Evolutionary conservation across 2,797 vertebrate genomes (phyloP).

Genomic region (Leontocebus nigricollis): DNA sequence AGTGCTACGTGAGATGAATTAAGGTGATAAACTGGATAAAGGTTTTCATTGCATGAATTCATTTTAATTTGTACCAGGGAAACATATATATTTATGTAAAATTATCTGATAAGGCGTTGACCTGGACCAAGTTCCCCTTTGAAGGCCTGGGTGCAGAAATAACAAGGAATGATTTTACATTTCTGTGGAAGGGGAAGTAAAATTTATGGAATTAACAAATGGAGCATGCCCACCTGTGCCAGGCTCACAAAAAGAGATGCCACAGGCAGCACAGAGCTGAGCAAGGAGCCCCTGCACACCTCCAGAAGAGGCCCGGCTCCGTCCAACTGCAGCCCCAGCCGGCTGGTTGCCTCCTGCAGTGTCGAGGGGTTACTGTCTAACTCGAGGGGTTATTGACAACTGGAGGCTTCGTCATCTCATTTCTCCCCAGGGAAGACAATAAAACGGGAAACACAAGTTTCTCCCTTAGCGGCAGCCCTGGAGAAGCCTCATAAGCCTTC

Average conservation of each 20-base stretch:
- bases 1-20: not conserved
- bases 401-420: accelerated
- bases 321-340: accelerated
- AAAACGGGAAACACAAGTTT: accelerated
- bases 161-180: accelerated
- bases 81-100: not conserved
- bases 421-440: too few relatives aligned
- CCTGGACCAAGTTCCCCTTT: not conserved
- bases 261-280: not conserved
- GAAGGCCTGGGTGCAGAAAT: not conserved
- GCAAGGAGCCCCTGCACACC: not conserved
- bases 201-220: not conserved
- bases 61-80: not conserved
- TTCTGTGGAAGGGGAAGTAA: not conserved
- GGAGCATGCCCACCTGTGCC: not conserved
- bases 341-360: too few relatives aligned
- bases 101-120: not conserved
- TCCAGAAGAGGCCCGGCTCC: not conserved
- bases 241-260: not conserved
- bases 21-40: not conserved
- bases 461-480: accelerated
- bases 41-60: not conserved
- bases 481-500: accelerated
- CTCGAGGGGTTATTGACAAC: accelerated
- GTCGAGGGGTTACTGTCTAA: not conserved